Conservation (phyloP, 2,113 vertebrate species). For the Sapajus apella region DNA sequence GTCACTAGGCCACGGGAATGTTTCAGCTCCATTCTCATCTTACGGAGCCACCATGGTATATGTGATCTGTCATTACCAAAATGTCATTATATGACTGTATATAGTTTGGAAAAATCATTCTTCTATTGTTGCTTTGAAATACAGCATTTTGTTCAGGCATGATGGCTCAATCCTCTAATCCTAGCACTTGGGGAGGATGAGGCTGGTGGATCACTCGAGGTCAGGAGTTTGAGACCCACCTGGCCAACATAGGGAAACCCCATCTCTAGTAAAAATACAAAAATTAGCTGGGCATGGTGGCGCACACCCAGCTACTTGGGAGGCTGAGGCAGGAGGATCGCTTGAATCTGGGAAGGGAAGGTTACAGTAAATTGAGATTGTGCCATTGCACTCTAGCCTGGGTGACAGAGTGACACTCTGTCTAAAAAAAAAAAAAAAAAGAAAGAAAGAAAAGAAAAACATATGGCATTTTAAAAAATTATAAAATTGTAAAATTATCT, state of each 20-base stretch:
- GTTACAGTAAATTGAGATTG: neutral
- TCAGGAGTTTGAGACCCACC: neutral
- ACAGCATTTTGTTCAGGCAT: neutral
- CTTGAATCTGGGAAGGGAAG: neutral
- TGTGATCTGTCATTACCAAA: neutral
- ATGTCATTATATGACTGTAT: neutral
- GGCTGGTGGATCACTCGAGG: neutral
- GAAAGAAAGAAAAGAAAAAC: neutral
- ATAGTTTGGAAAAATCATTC: neutral
- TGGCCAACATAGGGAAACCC: neutral
- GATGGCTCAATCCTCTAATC: neutral
- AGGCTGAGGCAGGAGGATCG: neutral
- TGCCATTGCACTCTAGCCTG: neutral
- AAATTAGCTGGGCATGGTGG: neutral
- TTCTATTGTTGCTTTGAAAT: neutral
- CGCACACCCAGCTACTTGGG: neutral
- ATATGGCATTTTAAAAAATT: neutral
- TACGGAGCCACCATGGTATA: neutral
- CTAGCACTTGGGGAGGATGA: neutral
- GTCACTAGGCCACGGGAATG: neutral
- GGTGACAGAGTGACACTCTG: neutral
- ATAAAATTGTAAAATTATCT: neutral
- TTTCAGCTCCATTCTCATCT: neutral
- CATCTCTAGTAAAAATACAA: neutral
- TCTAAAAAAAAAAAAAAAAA: too few species aligned